Evolutionary conservation across 2,888 invertebrate species (phyloP).

Genomic region (Pollenia labialis): DNA sequence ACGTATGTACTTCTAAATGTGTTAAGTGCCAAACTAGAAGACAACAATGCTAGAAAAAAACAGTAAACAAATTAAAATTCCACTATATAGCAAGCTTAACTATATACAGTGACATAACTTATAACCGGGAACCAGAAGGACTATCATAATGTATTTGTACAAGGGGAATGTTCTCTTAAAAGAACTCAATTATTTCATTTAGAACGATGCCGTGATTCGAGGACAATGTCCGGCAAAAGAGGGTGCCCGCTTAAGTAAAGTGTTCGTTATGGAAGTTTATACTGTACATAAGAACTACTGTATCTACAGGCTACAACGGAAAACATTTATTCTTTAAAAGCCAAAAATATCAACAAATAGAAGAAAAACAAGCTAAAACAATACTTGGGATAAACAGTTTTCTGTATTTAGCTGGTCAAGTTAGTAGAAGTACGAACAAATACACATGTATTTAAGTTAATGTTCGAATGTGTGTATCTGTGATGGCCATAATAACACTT

Average conservation of each 20-base stretch:
- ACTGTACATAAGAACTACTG: neutral
- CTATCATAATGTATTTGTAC: no score
- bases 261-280: neutral
- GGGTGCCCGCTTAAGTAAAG: no score
- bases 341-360: neutral
- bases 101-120: no score
- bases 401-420: neutral
- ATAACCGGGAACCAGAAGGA: no score
- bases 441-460: neutral
- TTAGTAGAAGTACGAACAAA: neutral
- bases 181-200: no score
- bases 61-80: neutral
- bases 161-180: no score
- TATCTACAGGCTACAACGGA: constrained; percentile 34
- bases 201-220: no score
- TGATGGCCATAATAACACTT: constrained; percentile 59
- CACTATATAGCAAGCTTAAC: constrained; percentile 1
- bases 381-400: constrained; percentile 6
- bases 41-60: neutral
- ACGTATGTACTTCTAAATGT: neutral
- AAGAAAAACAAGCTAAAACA: neutral
- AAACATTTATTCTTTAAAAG: constrained; percentile 8
- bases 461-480: neutral
- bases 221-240: no score
- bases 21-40: constrained; percentile 17